These are phyloP conservation scores for Calonectris borealis DNA, from an alignment of 2,113 vertebrate species.

Conservation along the genomic window DNA sequence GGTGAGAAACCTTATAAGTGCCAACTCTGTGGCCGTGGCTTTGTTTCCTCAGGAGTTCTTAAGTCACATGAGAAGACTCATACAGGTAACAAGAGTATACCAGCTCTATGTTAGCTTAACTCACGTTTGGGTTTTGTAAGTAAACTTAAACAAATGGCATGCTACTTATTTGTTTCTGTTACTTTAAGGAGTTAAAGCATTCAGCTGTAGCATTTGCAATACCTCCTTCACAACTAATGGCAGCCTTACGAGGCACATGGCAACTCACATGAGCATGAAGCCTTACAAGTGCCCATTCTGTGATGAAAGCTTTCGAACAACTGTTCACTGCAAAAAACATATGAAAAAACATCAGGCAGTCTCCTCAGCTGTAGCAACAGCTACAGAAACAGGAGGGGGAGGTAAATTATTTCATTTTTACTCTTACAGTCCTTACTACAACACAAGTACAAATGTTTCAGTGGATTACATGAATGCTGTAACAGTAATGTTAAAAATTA, in stretches of 20 bases:
- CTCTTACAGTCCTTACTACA: neutral
- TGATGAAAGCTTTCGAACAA: constrained; percentile 91
- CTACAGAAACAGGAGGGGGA: constrained; percentile 79
- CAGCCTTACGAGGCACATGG: constrained; percentile 95
- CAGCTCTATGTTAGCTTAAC: neutral
- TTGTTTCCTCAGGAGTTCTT: constrained; percentile 94
- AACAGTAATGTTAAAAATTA: neutral
- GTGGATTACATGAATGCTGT: neutral
- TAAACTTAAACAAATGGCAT: constrained; percentile 18
- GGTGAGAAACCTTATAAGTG: constrained; percentile 96
- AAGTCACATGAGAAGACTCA: constrained; percentile 98
- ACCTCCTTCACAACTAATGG: constrained; percentile 96
- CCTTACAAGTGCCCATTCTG: constrained; percentile 93
- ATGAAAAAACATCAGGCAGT: constrained; percentile 89
- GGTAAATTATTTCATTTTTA: constrained; percentile 68
- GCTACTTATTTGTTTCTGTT: constrained; percentile 18
- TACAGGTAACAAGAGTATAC: constrained; percentile 79
- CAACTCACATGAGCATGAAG: constrained; percentile 89
- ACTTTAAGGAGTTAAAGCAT: constrained; percentile 90
- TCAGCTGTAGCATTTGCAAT: constrained; percentile 88
- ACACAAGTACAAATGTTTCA: constrained; percentile 17
- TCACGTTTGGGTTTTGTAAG: neutral
- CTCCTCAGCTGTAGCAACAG: constrained; percentile 44
- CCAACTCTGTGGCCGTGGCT: constrained; percentile 89
- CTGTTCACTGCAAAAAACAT: constrained; percentile 90